Evolutionary conservation across 2,797 vertebrate genomes (phyloP).

Genomic region (Clarias fuscus): DNA sequence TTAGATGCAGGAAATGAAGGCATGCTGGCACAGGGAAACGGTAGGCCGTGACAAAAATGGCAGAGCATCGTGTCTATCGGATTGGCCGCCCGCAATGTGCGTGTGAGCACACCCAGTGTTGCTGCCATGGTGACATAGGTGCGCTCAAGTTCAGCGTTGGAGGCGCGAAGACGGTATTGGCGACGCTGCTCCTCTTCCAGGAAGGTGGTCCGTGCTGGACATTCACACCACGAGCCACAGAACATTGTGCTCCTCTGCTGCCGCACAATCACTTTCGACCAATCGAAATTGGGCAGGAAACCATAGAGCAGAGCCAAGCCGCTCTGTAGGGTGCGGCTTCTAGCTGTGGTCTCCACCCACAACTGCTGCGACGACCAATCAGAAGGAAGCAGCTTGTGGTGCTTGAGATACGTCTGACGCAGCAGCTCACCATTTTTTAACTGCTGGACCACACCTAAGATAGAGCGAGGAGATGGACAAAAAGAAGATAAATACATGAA

Average conservation of each 20-base stretch:
- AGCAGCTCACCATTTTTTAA: conserved; percentile 88
- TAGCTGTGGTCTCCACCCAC: conserved; percentile 91
- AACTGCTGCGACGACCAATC: conserved; percentile 84
- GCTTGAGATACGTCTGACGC: conserved; percentile 83
- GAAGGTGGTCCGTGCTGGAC: conserved; percentile 86
- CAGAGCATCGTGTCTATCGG: conserved; percentile 93
- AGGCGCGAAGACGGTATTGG: conserved; percentile 85
- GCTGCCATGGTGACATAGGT: conserved; percentile 88
- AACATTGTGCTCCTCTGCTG: conserved; percentile 95
- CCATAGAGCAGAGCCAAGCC: conserved; percentile 89
- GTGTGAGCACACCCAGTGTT: conserved; percentile 82
- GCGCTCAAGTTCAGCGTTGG: conserved; percentile 81
- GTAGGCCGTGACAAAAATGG: conserved; percentile 89
- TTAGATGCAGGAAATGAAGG: not conserved
- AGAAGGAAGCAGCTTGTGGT: conserved; percentile 77
- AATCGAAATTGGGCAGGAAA: conserved; percentile 87
- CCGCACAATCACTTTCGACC: conserved; percentile 81
- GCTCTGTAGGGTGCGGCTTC: conserved; percentile 93
- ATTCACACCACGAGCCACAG: conserved; percentile 88
- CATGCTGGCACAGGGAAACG: conserved; percentile 82
- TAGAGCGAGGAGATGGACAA: not conserved
- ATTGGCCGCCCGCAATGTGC: conserved; percentile 88
- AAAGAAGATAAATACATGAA: not conserved
- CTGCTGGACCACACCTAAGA: conserved; percentile 90
- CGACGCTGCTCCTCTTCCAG: conserved; percentile 91